A percentile compares a stretch with the other conserved stretches of the same genome.
phyloP scores from a whole-genome alignment of 2,888 invertebrate species.

The Embidobia sp. region DNA sequence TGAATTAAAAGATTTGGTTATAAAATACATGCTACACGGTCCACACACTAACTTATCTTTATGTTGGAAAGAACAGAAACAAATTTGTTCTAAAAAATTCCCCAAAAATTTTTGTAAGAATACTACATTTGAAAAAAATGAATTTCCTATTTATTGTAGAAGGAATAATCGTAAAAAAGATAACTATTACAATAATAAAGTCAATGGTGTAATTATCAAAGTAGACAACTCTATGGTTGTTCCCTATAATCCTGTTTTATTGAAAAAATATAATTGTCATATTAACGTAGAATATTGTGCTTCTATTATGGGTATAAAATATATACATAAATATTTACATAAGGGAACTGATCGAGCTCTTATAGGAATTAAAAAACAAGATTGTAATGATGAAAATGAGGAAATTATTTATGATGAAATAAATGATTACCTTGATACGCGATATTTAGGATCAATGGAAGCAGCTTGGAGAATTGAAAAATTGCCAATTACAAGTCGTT shows the following conservation, averaged over 20 bases:
- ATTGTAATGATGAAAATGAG: not conserved
- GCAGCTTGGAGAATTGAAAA: conserved; percentile 61
- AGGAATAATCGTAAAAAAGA: not conserved
- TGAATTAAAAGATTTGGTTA: conserved; percentile 4
- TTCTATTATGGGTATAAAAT: no score
- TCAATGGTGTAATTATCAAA: not conserved
- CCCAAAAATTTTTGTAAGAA: conserved; percentile 12
- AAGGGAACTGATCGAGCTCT: no score
- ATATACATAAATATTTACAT: no score
- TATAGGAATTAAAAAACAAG: conserved; percentile 13
- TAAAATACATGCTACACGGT: conserved; percentile 10
- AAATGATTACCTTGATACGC: conserved; percentile 31
- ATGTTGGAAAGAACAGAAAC: not conserved
- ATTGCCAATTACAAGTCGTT: conserved; percentile 50
- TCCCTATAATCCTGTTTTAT: no score
- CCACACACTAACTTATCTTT: not conserved
- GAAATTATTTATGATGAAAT: no score
- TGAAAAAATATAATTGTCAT: no score
- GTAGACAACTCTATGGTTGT: conserved; percentile 15
- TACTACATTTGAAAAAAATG: conserved; percentile 15
- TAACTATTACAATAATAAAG: conserved; percentile 8
- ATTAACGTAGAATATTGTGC: conserved; percentile 63
- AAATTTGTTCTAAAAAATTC: conserved; percentile 1
- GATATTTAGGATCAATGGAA: conserved; percentile 60
- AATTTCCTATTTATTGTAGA: conserved; percentile 2